Evolutionary conservation across 1,140 invertebrate genomes (phyloP).

Genomic region (Ectropis grisescens): DNA sequence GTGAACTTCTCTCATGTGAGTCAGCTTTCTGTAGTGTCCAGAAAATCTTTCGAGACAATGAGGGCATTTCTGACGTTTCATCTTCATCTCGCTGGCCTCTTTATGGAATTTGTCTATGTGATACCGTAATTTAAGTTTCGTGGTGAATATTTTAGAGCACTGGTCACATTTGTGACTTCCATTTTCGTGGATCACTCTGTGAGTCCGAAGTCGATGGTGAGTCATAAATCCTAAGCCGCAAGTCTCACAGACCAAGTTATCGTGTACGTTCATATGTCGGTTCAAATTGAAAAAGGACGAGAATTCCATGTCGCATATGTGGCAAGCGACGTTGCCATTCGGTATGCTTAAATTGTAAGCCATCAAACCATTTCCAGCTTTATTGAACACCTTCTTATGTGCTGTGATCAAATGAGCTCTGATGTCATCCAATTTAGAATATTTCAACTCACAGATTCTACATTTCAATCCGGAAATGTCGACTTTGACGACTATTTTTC

Average conservation of each 20-base stretch:
- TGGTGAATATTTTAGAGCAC: constrained; percentile 47
- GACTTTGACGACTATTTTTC: constrained; percentile 57
- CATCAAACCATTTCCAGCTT: constrained; percentile 51
- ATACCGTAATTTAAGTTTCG: constrained; percentile 48
- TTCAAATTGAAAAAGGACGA: constrained; percentile 56
- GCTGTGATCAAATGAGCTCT: constrained; percentile 30
- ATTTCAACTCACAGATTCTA: constrained; percentile 41
- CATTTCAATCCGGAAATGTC: constrained; percentile 51
- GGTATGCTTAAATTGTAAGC: constrained; percentile 40
- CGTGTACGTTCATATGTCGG: constrained; percentile 57
- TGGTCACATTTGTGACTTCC: constrained; percentile 45
- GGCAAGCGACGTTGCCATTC: constrained; percentile 43
- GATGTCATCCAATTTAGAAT: constrained; percentile 44
- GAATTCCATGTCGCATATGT: constrained; percentile 45
- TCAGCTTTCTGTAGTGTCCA: constrained; percentile 57
- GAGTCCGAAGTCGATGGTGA: constrained; percentile 49
- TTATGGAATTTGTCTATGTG: constrained; percentile 50
- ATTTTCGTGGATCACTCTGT: constrained; percentile 48
- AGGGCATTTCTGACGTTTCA: constrained; percentile 53
- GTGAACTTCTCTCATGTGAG: constrained; percentile 49
- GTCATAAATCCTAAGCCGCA: constrained; percentile 63
- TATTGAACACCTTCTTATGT: constrained; percentile 51
- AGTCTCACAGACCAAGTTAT: constrained; percentile 54
- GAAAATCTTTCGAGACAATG: constrained; percentile 54
- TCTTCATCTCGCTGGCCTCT: constrained; percentile 40